Conservation (phyloP, 2,797 vertebrate genomes). For the Zenarchopterus dispar region DNA sequence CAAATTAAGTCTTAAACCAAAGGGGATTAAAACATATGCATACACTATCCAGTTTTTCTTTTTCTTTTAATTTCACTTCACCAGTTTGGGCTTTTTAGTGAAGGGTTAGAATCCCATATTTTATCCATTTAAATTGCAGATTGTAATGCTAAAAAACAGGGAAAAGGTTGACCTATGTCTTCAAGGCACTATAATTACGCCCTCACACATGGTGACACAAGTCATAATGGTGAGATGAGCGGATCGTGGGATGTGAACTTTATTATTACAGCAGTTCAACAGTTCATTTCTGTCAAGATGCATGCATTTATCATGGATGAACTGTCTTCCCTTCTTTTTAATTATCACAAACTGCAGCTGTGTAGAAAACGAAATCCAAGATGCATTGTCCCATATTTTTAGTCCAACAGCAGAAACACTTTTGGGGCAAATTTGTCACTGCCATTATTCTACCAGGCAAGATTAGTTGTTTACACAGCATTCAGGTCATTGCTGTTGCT, state of each 20-base stretch:
- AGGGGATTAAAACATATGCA: not conserved
- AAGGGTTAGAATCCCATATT: not conserved
- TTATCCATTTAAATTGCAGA: not conserved
- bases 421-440: conserved; percentile 51
- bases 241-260: conserved; percentile 27
- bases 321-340: conserved; percentile 40
- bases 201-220: conserved; percentile 1
- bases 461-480: conserved; percentile 48
- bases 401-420: conserved; percentile 46
- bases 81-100: too few relatives aligned
- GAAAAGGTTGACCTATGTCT: not conserved
- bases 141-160: not conserved
- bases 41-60: too few relatives aligned
- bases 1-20: not conserved
- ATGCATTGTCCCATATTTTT: conserved; percentile 40
- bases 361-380: conserved; percentile 49
- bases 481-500: conserved; percentile 34
- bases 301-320: conserved; percentile 50
- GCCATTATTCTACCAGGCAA: conserved; percentile 46
- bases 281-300: conserved; percentile 43
- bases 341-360: conserved; percentile 62
- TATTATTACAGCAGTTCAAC: conserved; percentile 40
- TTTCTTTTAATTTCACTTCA: too few relatives aligned
- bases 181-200: not conserved
- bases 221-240: conserved; percentile 22